Percentiles rank a stretch among this genome's conserved stretches.
Conservation (phyloP, 2,113 vertebrate species). For the Ailuropoda melanoleuca region DNA sequence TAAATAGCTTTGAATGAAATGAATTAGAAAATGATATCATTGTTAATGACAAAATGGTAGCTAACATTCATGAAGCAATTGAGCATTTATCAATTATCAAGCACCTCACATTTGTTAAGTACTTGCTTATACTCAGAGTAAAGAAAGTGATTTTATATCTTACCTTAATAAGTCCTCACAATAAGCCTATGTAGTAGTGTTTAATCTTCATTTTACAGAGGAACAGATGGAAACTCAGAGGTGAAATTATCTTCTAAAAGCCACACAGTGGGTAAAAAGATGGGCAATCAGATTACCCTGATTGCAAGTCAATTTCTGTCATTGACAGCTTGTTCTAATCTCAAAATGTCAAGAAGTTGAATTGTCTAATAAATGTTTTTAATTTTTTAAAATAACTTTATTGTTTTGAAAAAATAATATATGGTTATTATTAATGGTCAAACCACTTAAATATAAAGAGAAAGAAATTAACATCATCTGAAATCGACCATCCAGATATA, state of each 20-base stretch:
- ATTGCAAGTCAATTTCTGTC: neutral
- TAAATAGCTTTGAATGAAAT: neutral
- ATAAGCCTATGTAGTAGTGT: neutral
- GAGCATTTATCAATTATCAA: neutral
- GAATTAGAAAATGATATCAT: neutral
- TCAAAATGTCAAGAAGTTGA: neutral
- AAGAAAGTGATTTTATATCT: neutral
- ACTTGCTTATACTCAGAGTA: neutral
- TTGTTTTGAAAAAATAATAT: neutral
- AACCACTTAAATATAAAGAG: neutral
- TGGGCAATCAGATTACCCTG: neutral
- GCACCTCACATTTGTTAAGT: constrained; percentile 16
- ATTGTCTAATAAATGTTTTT: neutral
- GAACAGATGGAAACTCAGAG: neutral
- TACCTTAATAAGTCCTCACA: neutral
- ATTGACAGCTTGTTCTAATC: neutral
- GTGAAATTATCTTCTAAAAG: neutral
- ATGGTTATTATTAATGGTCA: neutral
- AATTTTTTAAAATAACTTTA: neutral
- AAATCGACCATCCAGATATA: neutral
- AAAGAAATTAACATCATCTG: constrained; percentile 18
- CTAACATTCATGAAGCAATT: neutral
- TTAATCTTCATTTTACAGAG: neutral
- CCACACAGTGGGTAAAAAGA: neutral
- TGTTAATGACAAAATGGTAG: neutral